Evolutionary conservation across 2,113 vertebrate genomes (phyloP).

Genomic region (Pipra filicauda): DNA sequence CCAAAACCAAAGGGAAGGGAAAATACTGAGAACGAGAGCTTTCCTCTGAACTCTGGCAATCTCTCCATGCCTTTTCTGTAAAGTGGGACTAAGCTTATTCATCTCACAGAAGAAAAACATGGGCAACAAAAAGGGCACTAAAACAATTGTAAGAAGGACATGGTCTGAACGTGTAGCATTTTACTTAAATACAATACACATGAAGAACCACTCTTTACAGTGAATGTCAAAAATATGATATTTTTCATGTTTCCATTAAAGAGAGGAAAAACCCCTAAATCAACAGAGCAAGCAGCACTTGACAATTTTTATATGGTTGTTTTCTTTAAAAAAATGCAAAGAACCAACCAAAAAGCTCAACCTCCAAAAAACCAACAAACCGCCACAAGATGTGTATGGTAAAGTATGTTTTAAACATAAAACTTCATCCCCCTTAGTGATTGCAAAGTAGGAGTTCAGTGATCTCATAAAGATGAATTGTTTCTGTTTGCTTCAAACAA

Average conservation of each 20-base stretch:
- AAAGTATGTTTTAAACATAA: not conserved
- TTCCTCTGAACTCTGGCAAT: not conserved
- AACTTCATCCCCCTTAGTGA: not conserved
- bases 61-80: not conserved
- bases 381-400: not conserved
- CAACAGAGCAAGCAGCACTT: not conserved
- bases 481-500: not conserved
- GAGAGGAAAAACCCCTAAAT: rapidly evolving
- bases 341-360: not conserved
- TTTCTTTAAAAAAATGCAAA: not conserved
- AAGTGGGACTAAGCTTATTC: not conserved
- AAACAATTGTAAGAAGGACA: not conserved
- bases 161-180: rapidly evolving
- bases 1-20: not conserved
- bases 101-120: not conserved
- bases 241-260: not conserved
- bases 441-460: not conserved
- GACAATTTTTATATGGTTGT: not conserved
- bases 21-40: not conserved
- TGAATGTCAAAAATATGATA: not conserved
- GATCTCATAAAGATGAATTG: not conserved
- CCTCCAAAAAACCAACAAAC: not conserved
- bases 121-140: not conserved
- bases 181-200: not conserved
- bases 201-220: not conserved